Conservation (phyloP, 1,140 invertebrate species). For the Ericerus pela region DNA sequence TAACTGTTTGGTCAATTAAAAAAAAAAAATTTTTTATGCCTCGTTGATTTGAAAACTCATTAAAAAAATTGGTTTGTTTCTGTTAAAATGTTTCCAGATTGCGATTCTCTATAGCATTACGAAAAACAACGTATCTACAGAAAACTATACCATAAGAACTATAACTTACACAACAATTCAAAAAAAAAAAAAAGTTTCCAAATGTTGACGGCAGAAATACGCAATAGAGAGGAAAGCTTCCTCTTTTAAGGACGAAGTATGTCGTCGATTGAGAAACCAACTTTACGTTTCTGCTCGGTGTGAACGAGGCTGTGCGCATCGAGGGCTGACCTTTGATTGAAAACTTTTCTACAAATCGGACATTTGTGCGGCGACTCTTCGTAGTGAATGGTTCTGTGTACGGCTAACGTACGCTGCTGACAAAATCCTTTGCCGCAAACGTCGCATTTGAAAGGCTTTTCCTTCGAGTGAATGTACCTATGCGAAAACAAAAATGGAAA, state of each 20-base stretch:
- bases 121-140: too few relatives aligned
- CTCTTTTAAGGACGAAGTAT: background rate
- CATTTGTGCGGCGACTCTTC: constrained; percentile 62
- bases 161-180: too few relatives aligned
- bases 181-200: too few relatives aligned
- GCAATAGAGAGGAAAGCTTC: too few relatives aligned
- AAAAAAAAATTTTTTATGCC: too few relatives aligned
- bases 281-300: background rate
- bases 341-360: background rate
- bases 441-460: constrained; percentile 90
- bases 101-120: too few relatives aligned
- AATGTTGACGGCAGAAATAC: background rate
- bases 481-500: constrained; percentile 32
- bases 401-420: constrained; percentile 79
- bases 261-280: background rate
- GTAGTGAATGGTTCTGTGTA: constrained; percentile 77
- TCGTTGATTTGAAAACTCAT: too few relatives aligned
- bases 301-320: background rate
- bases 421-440: constrained; percentile 95
- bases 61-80: too few relatives aligned
- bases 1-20: too few relatives aligned
- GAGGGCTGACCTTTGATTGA: background rate
- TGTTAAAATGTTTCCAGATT: too few relatives aligned
- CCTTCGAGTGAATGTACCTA: constrained; percentile 91
- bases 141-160: too few relatives aligned